Conservation (phyloP, 2,888 invertebrate genomes). For the Cheilosia variabilis region DNA sequence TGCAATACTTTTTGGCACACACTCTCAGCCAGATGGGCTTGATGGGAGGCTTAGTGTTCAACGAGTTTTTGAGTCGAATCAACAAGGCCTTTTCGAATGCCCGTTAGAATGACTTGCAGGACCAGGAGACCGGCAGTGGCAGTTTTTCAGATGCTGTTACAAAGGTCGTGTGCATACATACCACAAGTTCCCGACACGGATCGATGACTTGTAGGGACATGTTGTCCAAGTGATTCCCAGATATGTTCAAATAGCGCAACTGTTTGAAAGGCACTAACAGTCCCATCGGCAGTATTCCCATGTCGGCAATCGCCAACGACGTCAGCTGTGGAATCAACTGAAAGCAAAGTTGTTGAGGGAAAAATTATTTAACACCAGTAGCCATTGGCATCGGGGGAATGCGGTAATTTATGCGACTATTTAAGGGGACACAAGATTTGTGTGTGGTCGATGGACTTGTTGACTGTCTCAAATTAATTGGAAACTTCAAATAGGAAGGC, state of each 20-base stretch:
- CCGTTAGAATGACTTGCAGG: neutral
- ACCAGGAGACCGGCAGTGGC: slow-evolving; percentile 26
- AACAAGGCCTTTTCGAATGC: neutral
- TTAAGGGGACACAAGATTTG: neutral
- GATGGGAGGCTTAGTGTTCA: slow-evolving; percentile 16
- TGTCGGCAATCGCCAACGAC: slow-evolving; percentile 83
- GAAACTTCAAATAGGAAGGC: no score
- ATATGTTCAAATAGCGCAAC: slow-evolving; percentile 88
- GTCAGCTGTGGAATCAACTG: slow-evolving; percentile 82
- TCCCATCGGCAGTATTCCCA: slow-evolving; percentile 83
- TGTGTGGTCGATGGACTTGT: slow-evolving; percentile 5
- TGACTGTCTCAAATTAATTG: neutral
- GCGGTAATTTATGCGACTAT: neutral
- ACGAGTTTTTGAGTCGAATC: slow-evolving; percentile 4
- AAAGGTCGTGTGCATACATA: slow-evolving; percentile 76
- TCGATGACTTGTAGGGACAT: slow-evolving; percentile 83
- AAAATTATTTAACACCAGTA: slow-evolving; percentile 24
- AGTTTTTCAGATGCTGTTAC: slow-evolving; percentile 26
- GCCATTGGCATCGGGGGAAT: neutral
- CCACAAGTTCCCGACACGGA: slow-evolving; percentile 83
- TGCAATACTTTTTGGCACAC: slow-evolving; percentile 57
- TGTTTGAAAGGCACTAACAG: slow-evolving; percentile 83
- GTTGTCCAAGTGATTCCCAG: slow-evolving; percentile 87
- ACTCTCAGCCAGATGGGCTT: slow-evolving; percentile 26
- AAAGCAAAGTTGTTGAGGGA: slow-evolving; percentile 62